Evolutionary conservation across 2,888 invertebrate genomes (phyloP).

Genomic region (Hydrotaea diabolus): DNA sequence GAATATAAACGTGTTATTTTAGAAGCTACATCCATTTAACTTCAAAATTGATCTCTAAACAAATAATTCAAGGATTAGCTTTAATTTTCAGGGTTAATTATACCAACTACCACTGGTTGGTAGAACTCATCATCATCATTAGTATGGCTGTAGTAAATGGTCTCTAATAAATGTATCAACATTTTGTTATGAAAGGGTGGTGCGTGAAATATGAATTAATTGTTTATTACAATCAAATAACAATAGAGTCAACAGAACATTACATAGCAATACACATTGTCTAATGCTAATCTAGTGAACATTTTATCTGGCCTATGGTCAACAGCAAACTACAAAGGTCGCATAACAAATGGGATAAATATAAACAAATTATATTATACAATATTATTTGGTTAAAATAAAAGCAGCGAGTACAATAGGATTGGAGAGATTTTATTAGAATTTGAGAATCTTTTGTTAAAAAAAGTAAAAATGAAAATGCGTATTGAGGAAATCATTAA

Average conservation of each 20-base stretch:
- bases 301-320: background rate
- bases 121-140: background rate
- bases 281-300: slow-evolving; percentile 8
- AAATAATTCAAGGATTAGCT: too few relatives aligned
- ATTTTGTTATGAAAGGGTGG: slow-evolving; percentile 14
- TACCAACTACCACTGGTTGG: background rate
- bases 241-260: slow-evolving; percentile 17
- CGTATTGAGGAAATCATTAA: background rate
- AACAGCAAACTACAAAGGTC: too few relatives aligned
- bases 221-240: slow-evolving; percentile 26
- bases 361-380: too few relatives aligned
- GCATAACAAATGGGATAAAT: too few relatives aligned
- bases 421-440: background rate
- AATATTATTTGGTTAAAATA: too few relatives aligned
- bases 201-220: slow-evolving; percentile 59
- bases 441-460: background rate
- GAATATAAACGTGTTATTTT: too few relatives aligned
- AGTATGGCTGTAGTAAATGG: background rate
- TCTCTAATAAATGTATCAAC: slow-evolving; percentile 23
- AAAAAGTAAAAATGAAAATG: background rate
- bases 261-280: slow-evolving; percentile 2
- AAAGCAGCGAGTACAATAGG: too few relatives aligned
- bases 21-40: too few relatives aligned
- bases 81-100: too few relatives aligned
- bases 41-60: too few relatives aligned